Conservation (phyloP, 2,797 vertebrate species). For the Anableps anableps region DNA sequence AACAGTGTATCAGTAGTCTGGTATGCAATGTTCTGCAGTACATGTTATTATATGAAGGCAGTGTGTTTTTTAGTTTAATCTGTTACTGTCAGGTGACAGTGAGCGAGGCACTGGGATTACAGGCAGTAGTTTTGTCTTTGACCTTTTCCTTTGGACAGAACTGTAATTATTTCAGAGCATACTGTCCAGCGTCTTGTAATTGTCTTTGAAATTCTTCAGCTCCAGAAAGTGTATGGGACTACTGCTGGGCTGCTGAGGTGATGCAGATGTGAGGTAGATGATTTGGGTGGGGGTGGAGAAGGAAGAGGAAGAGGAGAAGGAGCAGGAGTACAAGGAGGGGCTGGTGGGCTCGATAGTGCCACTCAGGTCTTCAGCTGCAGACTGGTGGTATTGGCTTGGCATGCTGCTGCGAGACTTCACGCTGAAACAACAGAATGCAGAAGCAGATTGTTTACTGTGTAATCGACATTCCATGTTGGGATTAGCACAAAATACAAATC, state of each 20-base stretch:
- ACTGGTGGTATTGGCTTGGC: constrained; percentile 88
- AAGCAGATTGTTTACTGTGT: constrained; percentile 25
- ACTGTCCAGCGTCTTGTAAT: constrained; percentile 96
- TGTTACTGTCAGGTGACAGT: constrained; percentile 9
- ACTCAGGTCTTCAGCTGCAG: constrained; percentile 92
- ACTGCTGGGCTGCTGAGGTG: constrained; percentile 92
- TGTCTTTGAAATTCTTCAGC: constrained; percentile 98
- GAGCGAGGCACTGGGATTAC: constrained; percentile 46
- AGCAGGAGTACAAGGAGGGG: constrained; percentile 69
- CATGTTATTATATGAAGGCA: constrained; percentile 47
- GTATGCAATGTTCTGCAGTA: constrained; percentile 47
- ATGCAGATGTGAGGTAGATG: constrained; percentile 88
- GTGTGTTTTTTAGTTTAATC: constrained; percentile 42
- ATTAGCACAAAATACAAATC: constrained; percentile 29
- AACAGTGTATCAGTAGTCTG: constrained; percentile 41
- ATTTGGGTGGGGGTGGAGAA: constrained; percentile 90
- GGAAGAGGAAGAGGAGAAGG: no score
- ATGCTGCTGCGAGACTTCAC: constrained; percentile 82
- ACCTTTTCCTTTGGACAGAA: not conserved
- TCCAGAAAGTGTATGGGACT: constrained; percentile 94
- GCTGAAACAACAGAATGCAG: constrained; percentile 66
- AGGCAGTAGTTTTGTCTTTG: constrained; percentile 23
- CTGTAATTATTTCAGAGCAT: constrained; percentile 79
- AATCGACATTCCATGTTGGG: constrained; percentile 56
- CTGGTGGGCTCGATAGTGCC: constrained; percentile 77